Conservation (phyloP, 2,888 invertebrate species). For the Caenorhabditis sp. region DNA sequence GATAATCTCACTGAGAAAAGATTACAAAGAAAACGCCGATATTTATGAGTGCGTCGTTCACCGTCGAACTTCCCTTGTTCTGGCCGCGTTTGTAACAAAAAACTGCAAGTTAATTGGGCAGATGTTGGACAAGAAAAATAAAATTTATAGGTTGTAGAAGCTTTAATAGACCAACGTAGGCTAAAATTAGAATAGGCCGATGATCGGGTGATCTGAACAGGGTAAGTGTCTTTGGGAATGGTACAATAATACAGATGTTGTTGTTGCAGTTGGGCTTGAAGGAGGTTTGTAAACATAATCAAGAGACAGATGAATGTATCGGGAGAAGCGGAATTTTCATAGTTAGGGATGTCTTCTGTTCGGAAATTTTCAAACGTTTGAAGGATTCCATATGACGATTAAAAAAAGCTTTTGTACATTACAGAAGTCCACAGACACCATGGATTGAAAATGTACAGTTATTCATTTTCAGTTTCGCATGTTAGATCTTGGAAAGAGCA, state of each 20-base stretch:
- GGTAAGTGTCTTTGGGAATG: background rate
- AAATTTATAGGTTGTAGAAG: slow-evolving; percentile 29
- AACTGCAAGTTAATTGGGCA: slow-evolving; percentile 37
- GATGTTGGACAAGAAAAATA: slow-evolving; percentile 23
- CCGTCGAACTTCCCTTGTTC: slow-evolving; percentile 40
- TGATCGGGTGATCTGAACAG: slow-evolving; percentile 12
- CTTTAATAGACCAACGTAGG: slow-evolving; percentile 37
- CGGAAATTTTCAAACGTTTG: too few species aligned
- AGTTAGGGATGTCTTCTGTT: too few species aligned
- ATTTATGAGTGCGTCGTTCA: slow-evolving; percentile 57
- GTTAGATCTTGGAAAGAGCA: too few species aligned
- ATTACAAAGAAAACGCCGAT: slow-evolving; percentile 58
- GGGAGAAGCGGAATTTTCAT: too few species aligned
- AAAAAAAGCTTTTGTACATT: too few species aligned
- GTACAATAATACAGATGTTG: background rate
- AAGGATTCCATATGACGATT: too few species aligned
- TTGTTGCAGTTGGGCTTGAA: too few species aligned
- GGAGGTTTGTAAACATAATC: too few species aligned
- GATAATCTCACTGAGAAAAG: slow-evolving; percentile 27
- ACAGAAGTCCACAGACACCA: too few species aligned
- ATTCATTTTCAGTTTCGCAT: too few species aligned
- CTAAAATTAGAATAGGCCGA: slow-evolving; percentile 46
- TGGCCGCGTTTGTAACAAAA: slow-evolving; percentile 53
- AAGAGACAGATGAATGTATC: too few species aligned
- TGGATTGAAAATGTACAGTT: too few species aligned